Percentiles rank a stretch among this genome's conserved stretches.
phyloP scores from a whole-genome alignment of 2,888 invertebrate species.

The Diarsia mendica region DNA sequence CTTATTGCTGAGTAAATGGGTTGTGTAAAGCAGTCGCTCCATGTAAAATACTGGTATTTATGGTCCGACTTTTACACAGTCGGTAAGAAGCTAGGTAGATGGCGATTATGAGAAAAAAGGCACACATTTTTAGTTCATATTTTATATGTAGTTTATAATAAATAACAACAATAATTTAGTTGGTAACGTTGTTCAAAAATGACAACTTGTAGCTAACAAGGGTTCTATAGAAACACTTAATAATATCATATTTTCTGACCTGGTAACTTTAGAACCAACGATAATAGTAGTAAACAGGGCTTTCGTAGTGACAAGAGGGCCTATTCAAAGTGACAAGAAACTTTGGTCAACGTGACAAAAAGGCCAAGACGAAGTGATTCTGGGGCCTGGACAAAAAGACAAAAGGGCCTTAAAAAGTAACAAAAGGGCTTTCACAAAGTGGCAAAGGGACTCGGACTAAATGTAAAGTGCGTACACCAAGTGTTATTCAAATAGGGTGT shows the following conservation, averaged over 20 bases:
- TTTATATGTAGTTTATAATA: constrained; percentile 20
- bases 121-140: neutral
- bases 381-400: neutral
- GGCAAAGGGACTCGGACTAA: neutral
- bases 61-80: neutral
- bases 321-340: neutral
- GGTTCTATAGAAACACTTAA: neutral
- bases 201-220: neutral
- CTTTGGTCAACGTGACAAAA: neutral
- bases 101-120: neutral
- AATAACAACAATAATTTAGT: constrained; percentile 51
- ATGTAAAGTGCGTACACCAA: neutral
- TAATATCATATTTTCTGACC: neutral
- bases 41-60: too few relatives aligned
- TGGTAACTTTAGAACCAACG: neutral
- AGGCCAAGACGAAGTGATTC: neutral
- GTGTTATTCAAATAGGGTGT: neutral
- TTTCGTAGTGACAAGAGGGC: neutral
- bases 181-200: constrained; percentile 8
- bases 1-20: too few relatives aligned
- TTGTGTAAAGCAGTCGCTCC: too few relatives aligned
- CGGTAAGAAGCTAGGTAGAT: neutral
- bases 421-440: neutral
- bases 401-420: neutral
- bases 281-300: neutral